Evolutionary conservation across 64 coral and sea anemone genomes (phyloP).

Genomic region (Pocillopora damicornis): DNA sequence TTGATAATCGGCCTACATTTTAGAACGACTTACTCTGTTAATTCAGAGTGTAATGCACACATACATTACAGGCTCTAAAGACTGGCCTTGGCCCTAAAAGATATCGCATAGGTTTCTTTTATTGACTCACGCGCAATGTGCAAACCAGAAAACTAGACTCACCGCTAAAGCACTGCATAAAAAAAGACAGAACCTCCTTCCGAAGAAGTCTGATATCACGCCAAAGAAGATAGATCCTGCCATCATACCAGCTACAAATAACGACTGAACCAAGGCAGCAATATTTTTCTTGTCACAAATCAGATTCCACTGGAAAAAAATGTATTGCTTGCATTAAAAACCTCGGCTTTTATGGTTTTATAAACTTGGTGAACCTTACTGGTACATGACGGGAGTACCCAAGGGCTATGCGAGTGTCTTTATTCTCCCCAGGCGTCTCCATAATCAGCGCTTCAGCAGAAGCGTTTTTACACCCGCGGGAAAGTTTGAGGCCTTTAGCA

Average conservation of each 20-base stretch:
- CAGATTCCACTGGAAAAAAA: conserved; percentile 67
- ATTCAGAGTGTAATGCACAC: too few relatives aligned
- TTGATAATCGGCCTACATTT: too few relatives aligned
- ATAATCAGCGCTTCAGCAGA: too few relatives aligned
- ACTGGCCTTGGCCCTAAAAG: too few relatives aligned
- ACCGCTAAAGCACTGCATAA: conserved; percentile 53
- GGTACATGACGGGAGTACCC: too few relatives aligned
- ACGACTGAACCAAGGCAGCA: conserved; percentile 63
- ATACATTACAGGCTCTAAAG: too few relatives aligned
- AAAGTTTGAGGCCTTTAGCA: too few relatives aligned
- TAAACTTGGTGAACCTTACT: not conserved
- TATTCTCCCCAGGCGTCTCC: too few relatives aligned
- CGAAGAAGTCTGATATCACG: conserved; percentile 67
- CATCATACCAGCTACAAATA: conserved; percentile 81
- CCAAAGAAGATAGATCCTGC: conserved; percentile 59
- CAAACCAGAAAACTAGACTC: conserved; percentile 2
- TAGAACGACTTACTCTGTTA: too few relatives aligned
- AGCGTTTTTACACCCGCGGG: too few relatives aligned
- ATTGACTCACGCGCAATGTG: not conserved
- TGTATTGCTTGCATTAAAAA: not conserved
- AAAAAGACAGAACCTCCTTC: conserved; percentile 64
- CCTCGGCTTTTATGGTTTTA: not conserved
- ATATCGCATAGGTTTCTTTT: not conserved
- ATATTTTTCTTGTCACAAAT: conserved; percentile 65
- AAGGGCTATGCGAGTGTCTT: too few relatives aligned